A percentile compares a stretch with the other conserved stretches of the same genome.
Conservation (phyloP, 2,797 vertebrate species). For the Lacerta bilineata region DNA sequence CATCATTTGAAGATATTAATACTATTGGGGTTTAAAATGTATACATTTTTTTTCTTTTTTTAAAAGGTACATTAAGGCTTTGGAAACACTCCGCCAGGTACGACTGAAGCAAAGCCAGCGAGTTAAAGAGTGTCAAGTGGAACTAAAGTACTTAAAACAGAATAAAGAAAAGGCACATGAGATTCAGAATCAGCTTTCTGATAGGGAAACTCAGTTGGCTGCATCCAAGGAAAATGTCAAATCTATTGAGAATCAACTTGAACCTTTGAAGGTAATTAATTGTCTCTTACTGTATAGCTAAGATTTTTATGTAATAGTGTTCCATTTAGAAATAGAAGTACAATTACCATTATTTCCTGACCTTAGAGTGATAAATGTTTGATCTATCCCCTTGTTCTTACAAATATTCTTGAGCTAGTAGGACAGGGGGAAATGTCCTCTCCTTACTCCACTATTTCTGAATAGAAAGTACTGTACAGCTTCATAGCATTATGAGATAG, state of each 20-base stretch:
- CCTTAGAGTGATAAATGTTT: neutral
- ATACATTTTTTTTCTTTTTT: slow-evolving; percentile 31
- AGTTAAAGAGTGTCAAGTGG: slow-evolving; percentile 90
- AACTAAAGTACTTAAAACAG: slow-evolving; percentile 92
- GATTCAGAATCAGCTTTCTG: slow-evolving; percentile 85
- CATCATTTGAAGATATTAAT: neutral
- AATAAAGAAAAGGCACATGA: slow-evolving; percentile 96
- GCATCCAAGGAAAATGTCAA: slow-evolving; percentile 91
- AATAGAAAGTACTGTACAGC: neutral
- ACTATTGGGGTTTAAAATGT: slow-evolving; percentile 22
- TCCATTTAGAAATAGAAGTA: neutral
- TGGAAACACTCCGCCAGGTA: slow-evolving; percentile 92
- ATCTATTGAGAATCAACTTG: slow-evolving; percentile 88
- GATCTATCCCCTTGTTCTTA: neutral
- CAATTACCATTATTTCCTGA: neutral
- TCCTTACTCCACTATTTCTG: neutral
- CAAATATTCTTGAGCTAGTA: neutral
- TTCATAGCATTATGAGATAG: neutral
- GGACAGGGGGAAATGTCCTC: no score
- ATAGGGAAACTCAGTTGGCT: slow-evolving; percentile 89
- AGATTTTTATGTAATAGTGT: neutral
- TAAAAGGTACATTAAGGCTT: slow-evolving; percentile 96
- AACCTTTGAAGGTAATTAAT: slow-evolving; percentile 89
- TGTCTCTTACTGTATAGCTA: fast-evolving
- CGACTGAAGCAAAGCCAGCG: slow-evolving; percentile 85